Percentiles rank a stretch among this genome's conserved stretches.
These are phyloP conservation scores for Sebastes hubbsi DNA, from an alignment of 2,797 vertebrate genomes.

Conservation along the genomic window DNA sequence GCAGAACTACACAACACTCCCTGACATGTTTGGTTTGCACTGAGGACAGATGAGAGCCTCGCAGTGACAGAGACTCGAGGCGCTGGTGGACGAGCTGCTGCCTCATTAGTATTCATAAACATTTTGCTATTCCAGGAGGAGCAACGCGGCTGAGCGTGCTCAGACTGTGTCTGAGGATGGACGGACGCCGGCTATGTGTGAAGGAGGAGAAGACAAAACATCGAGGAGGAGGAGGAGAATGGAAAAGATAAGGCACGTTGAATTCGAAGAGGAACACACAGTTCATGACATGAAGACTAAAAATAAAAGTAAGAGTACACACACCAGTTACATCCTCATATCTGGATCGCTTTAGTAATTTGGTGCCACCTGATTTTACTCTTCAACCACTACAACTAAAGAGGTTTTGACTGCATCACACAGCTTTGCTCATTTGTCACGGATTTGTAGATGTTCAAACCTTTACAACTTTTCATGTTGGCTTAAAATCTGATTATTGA, in stretches of 20 bases:
- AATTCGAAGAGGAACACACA: not conserved
- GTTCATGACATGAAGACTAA: not conserved
- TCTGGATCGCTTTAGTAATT: not conserved
- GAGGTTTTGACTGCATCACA: not conserved
- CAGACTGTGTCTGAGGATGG: constrained; percentile 43
- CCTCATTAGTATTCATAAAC: constrained; percentile 62
- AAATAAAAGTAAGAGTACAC: not conserved
- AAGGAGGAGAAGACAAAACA: constrained; percentile 19
- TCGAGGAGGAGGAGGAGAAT: not conserved
- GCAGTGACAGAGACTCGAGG: constrained; percentile 9
- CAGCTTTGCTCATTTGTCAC: not conserved
- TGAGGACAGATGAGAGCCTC: constrained; percentile 15
- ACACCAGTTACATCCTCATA: not conserved
- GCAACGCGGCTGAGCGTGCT: constrained; percentile 38
- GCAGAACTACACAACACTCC: constrained; percentile 12
- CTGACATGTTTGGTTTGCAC: constrained; percentile 31
- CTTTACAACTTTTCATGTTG: too few species aligned
- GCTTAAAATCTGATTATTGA: too few species aligned
- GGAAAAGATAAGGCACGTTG: not conserved
- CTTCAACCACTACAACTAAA: not conserved
- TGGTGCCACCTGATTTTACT: not conserved
- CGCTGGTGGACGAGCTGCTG: constrained; percentile 4
- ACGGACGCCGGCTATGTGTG: constrained; percentile 7
- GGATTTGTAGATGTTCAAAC: not conserved
- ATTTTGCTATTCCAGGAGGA: constrained; percentile 41